Percentiles rank a stretch among this genome's conserved stretches.
Conservation (phyloP, 2,797 vertebrate species). For the Poecilia velifera region DNA sequence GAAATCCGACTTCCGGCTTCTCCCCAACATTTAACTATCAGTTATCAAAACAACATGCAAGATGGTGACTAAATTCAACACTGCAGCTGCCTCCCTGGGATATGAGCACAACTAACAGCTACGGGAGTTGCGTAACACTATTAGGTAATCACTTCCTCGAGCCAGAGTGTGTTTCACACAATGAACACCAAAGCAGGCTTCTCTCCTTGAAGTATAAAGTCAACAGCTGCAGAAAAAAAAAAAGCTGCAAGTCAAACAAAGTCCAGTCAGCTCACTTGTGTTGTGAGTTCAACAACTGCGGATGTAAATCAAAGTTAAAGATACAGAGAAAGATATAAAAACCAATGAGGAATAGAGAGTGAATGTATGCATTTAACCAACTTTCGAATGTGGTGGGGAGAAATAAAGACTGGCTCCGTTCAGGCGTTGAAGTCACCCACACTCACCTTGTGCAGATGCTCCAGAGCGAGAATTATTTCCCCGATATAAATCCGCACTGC, state of each 20-base stretch:
- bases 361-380: neutral
- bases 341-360: neutral
- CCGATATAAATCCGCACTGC: conserved; percentile 91
- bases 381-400: neutral
- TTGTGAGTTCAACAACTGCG: neutral
- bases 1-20: neutral
- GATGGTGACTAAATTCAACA: conserved; percentile 9
- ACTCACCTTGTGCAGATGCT: conserved; percentile 92
- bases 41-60: neutral
- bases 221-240: neutral
- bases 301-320: neutral
- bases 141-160: conserved; percentile 18
- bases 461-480: conserved; percentile 91
- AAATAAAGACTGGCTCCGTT: neutral
- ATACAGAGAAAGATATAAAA: neutral
- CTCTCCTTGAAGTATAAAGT: neutral
- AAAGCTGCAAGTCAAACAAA: neutral
- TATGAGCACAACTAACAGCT: conserved; percentile 6
- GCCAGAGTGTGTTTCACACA: conserved; percentile 3
- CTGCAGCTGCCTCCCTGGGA: neutral
- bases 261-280: neutral
- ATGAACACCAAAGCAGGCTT: neutral
- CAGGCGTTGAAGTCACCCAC: neutral
- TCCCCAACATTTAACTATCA: neutral
- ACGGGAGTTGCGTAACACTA: conserved; percentile 16